phyloP scores from a whole-genome alignment of 2,797 vertebrate species.

The Pseudopleuronectes americanus region DNA sequence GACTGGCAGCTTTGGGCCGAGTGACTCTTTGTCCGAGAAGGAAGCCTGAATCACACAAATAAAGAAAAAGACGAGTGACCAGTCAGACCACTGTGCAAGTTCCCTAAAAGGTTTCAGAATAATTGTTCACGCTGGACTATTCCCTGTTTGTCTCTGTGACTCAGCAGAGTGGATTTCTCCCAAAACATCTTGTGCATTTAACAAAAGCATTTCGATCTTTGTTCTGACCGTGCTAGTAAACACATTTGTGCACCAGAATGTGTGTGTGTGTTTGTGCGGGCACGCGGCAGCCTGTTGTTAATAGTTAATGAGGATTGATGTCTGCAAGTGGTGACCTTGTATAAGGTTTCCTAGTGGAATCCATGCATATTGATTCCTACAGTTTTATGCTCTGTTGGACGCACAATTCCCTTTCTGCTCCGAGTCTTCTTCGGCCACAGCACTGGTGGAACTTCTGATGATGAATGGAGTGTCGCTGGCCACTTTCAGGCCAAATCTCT shows the following conservation, averaged over 20 bases:
- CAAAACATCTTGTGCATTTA: constrained; percentile 27
- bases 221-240: constrained; percentile 34
- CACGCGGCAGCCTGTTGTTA: constrained; percentile 75
- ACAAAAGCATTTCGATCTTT: constrained; percentile 48
- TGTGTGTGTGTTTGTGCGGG: constrained; percentile 23
- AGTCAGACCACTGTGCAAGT: constrained; percentile 12
- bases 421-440: constrained; percentile 19
- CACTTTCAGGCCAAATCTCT: constrained; percentile 1
- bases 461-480: constrained; percentile 42
- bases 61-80: constrained; percentile 26
- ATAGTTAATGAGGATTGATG: constrained; percentile 87
- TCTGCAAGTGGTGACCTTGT: constrained; percentile 80
- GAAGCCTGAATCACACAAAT: constrained; percentile 25
- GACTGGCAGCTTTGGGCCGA: constrained; percentile 22
- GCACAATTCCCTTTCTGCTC: constrained; percentile 53
- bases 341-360: constrained; percentile 81
- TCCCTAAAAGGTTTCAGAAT: constrained; percentile 9
- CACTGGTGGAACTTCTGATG: constrained; percentile 31
- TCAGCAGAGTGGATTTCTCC: constrained; percentile 16
- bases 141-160: constrained; percentile 19
- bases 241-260: constrained; percentile 30
- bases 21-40: constrained; percentile 42
- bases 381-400: constrained; percentile 76
- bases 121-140: constrained; percentile 15
- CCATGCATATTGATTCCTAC: constrained; percentile 78